Evolutionary conservation across 2,888 invertebrate species (phyloP), one percentile per base, ranked within the genome.

Genomic region (Diaprepes abbreviatus): DNA sequence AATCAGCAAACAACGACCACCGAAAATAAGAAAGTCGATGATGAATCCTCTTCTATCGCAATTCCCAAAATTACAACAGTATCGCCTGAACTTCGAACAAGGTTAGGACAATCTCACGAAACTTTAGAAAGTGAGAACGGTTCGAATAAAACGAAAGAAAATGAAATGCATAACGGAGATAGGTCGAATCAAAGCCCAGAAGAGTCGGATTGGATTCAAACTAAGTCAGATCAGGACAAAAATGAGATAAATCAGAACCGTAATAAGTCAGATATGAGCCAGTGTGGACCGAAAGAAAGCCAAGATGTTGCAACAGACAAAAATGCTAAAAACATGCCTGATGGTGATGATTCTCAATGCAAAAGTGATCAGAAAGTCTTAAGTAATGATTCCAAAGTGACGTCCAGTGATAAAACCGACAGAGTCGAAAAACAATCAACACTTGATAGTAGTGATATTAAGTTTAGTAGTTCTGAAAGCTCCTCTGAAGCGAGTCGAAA

Each of bases 361-460:
- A 14, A 50, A 14, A 3, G 7, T 50, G 48, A 50, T 9, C 17
- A 17, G 7, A 43, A 19, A 19, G 17, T 2, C 28, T 50, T 28
- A 1, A 28, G 4, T 50, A 28, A 14, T 4, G 14, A 7, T 28
- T 14, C 28, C 14, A 28, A 16, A 50, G 48, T 50, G 28, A 28
- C 48, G 28, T 31, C 16, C 48, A 50, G 48, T 50, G 48, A 50
- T 28, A 24, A 12, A 31, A 50, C 9, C 28, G 48, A 50, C 7
- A 50, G 28, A 28, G 48, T 12, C 9, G 7, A 50, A 14, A 50
- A 28, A 28, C 48, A 50, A 28, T 50, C 28, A 9, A 6, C 3
- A 24, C 4, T 45, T 12, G 24, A 45, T 24, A 45, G 24, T 45
- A 50, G 48, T 50, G 48, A 50, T 50, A 50, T 50, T 50, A 50